Evolutionary conservation across 2,113 vertebrate genomes (phyloP).

Genomic region (Gorilla gorilla): DNA sequence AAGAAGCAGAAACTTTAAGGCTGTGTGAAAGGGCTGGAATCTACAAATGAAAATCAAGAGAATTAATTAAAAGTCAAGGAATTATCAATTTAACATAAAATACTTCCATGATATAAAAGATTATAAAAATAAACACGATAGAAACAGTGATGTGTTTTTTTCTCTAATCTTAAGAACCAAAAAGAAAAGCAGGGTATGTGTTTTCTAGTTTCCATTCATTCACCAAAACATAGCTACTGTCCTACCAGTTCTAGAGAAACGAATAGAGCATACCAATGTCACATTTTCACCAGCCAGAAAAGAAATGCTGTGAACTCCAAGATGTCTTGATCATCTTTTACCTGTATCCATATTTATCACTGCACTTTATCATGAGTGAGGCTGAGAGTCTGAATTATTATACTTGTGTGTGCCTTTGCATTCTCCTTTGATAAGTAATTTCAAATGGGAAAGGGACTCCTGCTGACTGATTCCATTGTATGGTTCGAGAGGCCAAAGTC

Average conservation of each 20-base stretch:
- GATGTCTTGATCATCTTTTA: neutral
- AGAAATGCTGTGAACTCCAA: neutral
- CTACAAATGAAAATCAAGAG: constrained; percentile 32
- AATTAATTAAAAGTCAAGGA: neutral
- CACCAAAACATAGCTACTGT: neutral
- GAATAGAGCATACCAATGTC: neutral
- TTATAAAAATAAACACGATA: neutral
- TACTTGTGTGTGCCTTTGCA: neutral
- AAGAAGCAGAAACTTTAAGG: constrained; percentile 29
- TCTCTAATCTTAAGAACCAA: neutral
- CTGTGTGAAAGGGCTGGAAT: neutral
- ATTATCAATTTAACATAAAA: constrained; percentile 27
- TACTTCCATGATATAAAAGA: neutral
- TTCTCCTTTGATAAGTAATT: constrained; percentile 20
- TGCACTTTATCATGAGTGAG: neutral
- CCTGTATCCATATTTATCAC: neutral
- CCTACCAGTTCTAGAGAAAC: neutral
- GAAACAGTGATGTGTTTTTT: neutral
- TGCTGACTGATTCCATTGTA: neutral
- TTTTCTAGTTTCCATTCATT: constrained; percentile 18
- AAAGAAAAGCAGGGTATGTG: neutral
- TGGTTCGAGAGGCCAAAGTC: neutral
- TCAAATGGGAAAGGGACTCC: neutral
- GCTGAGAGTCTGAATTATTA: neutral
- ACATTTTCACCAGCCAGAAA: neutral